These are phyloP conservation scores for Macrophya alboannulata DNA, from an alignment of 2,888 invertebrate genomes.

Conservation along the genomic window DNA sequence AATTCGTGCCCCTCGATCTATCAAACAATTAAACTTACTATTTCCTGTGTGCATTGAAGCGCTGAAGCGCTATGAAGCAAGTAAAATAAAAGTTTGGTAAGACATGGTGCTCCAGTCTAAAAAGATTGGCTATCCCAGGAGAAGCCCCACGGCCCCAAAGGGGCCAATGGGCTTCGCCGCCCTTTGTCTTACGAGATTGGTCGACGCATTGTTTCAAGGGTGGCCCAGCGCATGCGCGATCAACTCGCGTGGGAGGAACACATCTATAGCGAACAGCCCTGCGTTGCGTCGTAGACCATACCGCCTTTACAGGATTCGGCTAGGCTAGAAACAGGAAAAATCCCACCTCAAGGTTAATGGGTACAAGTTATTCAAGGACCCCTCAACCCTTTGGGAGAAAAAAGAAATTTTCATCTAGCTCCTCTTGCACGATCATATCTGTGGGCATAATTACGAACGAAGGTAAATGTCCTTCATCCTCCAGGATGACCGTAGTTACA, in stretches of 20 bases:
- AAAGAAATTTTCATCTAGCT: not conserved
- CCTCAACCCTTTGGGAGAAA: not conserved
- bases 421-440: too few species aligned
- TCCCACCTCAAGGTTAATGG: not conserved
- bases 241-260: conserved; percentile 74
- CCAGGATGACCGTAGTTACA: not conserved
- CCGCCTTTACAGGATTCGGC: not conserved
- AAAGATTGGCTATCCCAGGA: conserved; percentile 73
- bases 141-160: conserved; percentile 60
- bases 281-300: conserved; percentile 23
- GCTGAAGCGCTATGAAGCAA: not conserved
- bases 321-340: not conserved
- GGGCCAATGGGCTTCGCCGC: conserved; percentile 76
- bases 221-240: conserved; percentile 77
- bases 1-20: not conserved
- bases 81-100: conserved; percentile 4
- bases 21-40: not conserved
- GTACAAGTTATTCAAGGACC: not conserved
- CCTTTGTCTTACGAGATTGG: conserved; percentile 79
- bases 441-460: not conserved
- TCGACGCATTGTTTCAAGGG: conserved; percentile 79
- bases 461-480: conserved; percentile 7
- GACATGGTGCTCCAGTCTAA: conserved; percentile 51
- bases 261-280: conserved; percentile 66
- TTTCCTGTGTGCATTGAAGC: not conserved